These are phyloP conservation scores for Pseudanteris insignis DNA, from an alignment of 2,888 invertebrate genomes.

Conservation along the genomic window DNA sequence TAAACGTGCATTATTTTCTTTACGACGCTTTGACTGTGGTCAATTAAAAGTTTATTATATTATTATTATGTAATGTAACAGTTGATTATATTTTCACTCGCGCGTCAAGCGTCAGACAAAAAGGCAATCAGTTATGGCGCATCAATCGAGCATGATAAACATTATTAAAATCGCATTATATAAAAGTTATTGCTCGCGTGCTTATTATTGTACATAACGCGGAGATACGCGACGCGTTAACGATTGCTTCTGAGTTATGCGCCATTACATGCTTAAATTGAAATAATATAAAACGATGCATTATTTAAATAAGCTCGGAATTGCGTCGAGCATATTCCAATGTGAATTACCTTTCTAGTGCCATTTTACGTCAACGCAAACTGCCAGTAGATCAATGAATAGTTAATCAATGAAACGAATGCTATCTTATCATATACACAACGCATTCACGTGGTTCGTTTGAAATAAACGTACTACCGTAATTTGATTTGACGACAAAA, in stretches of 20 bases:
- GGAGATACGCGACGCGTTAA: conserved; percentile 7
- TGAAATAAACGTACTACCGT: no score
- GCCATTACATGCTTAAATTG: conserved; percentile 10
- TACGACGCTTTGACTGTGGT: no score
- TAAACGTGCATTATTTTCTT: conserved; percentile 8
- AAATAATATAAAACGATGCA: conserved; percentile 14
- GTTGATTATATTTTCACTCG: conserved; percentile 12
- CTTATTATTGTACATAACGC: conserved; percentile 10
- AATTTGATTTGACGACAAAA: no score
- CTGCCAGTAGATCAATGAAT: no score
- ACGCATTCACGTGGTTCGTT: no score
- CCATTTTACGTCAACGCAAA: no score
- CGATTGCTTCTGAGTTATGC: conserved; percentile 14
- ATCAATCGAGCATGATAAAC: conserved; percentile 5
- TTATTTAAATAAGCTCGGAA: conserved; percentile 15
- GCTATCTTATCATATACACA: no score
- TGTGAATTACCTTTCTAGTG: no score
- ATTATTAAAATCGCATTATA: conserved; percentile 7
- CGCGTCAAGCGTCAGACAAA: conserved; percentile 1
- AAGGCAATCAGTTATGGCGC: conserved; percentile 5
- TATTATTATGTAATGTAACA: conserved; percentile 6
- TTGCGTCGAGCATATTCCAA: no score
- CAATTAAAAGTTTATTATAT: background rate
- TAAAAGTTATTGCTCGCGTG: conserved; percentile 1
- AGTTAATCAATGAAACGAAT: no score